phyloP scores from a whole-genome alignment of 2,888 invertebrate species.

The Phymatocera aterrima region DNA sequence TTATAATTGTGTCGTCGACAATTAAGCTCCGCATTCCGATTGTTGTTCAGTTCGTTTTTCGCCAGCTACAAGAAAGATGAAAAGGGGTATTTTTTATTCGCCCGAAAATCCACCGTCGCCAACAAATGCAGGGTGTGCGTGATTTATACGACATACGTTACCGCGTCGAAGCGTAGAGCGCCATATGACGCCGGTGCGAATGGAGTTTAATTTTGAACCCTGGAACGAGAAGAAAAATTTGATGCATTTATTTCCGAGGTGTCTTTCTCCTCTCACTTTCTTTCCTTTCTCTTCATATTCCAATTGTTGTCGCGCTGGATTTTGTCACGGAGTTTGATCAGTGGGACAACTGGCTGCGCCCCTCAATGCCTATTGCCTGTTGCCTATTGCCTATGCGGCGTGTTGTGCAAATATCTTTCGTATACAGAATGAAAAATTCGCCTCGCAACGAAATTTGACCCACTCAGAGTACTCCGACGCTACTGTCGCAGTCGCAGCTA shows the following conservation, averaged over 20 bases:
- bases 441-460: too few relatives aligned
- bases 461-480: too few relatives aligned
- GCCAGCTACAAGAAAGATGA: background rate
- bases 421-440: background rate
- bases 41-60: background rate
- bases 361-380: too few relatives aligned
- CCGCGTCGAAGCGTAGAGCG: constrained; percentile 33
- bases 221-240: constrained; percentile 32
- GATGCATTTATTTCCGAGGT: constrained; percentile 30
- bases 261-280: background rate
- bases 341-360: background rate
- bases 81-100: background rate
- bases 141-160: constrained; percentile 42
- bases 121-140: constrained; percentile 16
- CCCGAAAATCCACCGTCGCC: constrained; percentile 26
- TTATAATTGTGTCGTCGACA: too few relatives aligned
- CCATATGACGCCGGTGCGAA: constrained; percentile 39
- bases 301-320: background rate
- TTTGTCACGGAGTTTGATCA: constrained; percentile 4
- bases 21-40: too few relatives aligned
- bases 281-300: background rate
- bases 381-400: too few relatives aligned
- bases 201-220: constrained; percentile 37
- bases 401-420: background rate
- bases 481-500: too few relatives aligned